Evolutionary conservation across 2,888 invertebrate species (phyloP).

Genomic region (Zaprionus bogoriensis): DNA sequence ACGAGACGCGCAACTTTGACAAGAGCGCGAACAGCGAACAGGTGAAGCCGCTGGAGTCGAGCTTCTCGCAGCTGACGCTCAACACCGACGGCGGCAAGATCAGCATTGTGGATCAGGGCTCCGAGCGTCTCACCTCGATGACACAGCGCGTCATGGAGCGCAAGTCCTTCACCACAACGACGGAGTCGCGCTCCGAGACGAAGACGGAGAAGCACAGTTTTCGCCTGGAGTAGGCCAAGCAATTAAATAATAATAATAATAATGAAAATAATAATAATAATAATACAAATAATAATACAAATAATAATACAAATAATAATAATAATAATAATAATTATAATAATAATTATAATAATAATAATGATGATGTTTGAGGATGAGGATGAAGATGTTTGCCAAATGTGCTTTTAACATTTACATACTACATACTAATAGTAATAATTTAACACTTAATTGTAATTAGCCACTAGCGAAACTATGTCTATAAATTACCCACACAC

Average conservation of each 20-base stretch:
- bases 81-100: slow-evolving; percentile 81
- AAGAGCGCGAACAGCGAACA: slow-evolving; percentile 62
- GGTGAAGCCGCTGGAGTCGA: slow-evolving; percentile 79
- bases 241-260: too few species aligned
- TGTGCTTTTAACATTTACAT: slow-evolving; percentile 80
- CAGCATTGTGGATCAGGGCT: slow-evolving; percentile 81
- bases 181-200: slow-evolving; percentile 82
- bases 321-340: too few species aligned
- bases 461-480: slow-evolving; percentile 67
- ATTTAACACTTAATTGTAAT: slow-evolving; percentile 72
- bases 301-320: too few species aligned
- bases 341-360: too few species aligned
- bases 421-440: slow-evolving; percentile 74
- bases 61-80: slow-evolving; percentile 81
- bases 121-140: slow-evolving; percentile 81
- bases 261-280: too few species aligned
- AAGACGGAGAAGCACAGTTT: slow-evolving; percentile 83
- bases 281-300: too few species aligned
- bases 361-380: slow-evolving; percentile 21
- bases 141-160: slow-evolving; percentile 83
- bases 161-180: slow-evolving; percentile 82
- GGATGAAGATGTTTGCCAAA: slow-evolving; percentile 74
- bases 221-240: slow-evolving; percentile 79
- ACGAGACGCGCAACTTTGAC: slow-evolving; percentile 83
- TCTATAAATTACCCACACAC: slow-evolving; percentile 42